These are phyloP conservation scores for Isaurus tuberculatus DNA, from an alignment of 92 coral and sea anemone species.

Conservation along the genomic window DNA sequence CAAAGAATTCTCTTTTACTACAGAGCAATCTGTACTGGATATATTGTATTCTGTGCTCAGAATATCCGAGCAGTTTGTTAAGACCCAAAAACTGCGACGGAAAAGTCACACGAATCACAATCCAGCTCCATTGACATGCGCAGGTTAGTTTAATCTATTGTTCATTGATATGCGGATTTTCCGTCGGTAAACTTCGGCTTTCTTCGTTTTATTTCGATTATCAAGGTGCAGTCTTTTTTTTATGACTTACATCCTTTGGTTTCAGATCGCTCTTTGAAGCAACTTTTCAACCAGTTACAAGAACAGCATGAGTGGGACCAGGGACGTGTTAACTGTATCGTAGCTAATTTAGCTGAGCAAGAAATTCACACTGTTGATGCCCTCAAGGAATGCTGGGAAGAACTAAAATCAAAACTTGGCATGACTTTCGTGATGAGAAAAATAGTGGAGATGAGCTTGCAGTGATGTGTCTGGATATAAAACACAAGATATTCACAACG, in stretches of 20 bases:
- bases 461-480: background rate
- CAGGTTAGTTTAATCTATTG: background rate
- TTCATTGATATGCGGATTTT: background rate
- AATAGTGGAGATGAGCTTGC: slow-evolving; percentile 43
- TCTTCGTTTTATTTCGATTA: background rate
- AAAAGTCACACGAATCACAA: slow-evolving; percentile 19
- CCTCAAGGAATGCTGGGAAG: slow-evolving; percentile 79
- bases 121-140: background rate
- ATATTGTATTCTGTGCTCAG: slow-evolving; percentile 66
- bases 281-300: slow-evolving; percentile 61
- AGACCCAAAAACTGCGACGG: slow-evolving; percentile 64
- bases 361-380: slow-evolving; percentile 65
- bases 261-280: slow-evolving; percentile 54
- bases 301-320: slow-evolving; percentile 61
- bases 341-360: slow-evolving; percentile 45
- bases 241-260: background rate
- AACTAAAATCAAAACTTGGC: slow-evolving; percentile 57
- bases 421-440: slow-evolving; percentile 71
- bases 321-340: slow-evolving; percentile 51
- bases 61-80: slow-evolving; percentile 72
- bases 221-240: background rate
- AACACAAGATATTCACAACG: too few species aligned
- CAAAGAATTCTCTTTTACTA: slow-evolving; percentile 43
- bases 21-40: slow-evolving; percentile 73
- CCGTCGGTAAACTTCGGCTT: background rate